Evolutionary conservation across 2,888 invertebrate species (phyloP).

Genomic region (Microchrysa polita): DNA sequence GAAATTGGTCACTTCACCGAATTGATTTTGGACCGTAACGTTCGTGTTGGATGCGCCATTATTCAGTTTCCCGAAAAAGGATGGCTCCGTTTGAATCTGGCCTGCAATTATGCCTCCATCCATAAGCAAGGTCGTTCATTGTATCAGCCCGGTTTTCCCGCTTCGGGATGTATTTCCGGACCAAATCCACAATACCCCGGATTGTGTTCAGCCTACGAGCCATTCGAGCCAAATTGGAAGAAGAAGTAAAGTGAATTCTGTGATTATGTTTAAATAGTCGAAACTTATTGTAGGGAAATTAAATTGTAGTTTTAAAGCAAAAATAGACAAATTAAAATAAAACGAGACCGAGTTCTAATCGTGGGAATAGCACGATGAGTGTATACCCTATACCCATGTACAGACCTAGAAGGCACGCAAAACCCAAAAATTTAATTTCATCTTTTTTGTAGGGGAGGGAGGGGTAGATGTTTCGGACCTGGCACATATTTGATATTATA

Average conservation of each 20-base stretch:
- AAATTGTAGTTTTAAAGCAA: slow-evolving; percentile 4
- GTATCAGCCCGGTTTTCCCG: slow-evolving; percentile 27
- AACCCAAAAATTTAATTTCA: too few relatives aligned
- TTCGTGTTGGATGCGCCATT: slow-evolving; percentile 36
- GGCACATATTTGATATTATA: too few relatives aligned
- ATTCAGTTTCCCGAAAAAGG: slow-evolving; percentile 33
- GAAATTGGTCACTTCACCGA: slow-evolving; percentile 44
- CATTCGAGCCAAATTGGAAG: slow-evolving; percentile 40
- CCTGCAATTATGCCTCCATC: slow-evolving; percentile 40
- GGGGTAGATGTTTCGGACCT: too few relatives aligned
- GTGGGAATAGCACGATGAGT: too few relatives aligned
- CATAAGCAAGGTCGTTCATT: slow-evolving; percentile 33
- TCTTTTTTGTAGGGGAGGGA: too few relatives aligned
- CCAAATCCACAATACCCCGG: slow-evolving; percentile 40
- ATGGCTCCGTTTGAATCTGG: slow-evolving; percentile 33
- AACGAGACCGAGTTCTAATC: too few relatives aligned
- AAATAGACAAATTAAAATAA: too few relatives aligned
- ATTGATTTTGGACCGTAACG: slow-evolving; percentile 36
- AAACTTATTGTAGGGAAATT: slow-evolving; percentile 22
- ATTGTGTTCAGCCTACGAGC: slow-evolving; percentile 38
- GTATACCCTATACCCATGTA: too few relatives aligned
- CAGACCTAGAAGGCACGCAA: too few relatives aligned
- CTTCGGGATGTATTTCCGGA: slow-evolving; percentile 19
- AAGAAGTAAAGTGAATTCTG: slow-evolving; percentile 34
- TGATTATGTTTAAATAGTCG: slow-evolving; percentile 24